These are phyloP conservation scores for Notolepis coatsorum DNA, from an alignment of 2,797 vertebrate species.

Conservation along the genomic window DNA sequence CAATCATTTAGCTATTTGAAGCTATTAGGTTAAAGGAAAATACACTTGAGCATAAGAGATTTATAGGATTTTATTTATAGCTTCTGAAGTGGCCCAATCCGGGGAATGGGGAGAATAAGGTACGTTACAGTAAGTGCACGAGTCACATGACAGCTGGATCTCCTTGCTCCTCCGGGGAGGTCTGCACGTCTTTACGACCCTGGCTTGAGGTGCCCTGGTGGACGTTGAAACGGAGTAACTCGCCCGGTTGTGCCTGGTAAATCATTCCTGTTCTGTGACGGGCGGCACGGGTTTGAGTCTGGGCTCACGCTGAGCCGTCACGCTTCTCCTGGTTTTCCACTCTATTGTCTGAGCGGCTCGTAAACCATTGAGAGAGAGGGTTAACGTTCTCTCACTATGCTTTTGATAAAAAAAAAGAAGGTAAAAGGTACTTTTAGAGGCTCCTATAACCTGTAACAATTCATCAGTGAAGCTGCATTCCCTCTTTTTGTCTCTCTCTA, in stretches of 20 bases:
- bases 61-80: background rate
- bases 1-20: conserved; percentile 2
- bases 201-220: background rate
- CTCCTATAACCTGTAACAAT: too few relatives aligned
- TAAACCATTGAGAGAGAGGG: background rate
- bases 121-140: background rate
- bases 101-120: background rate
- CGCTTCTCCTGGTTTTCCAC: background rate
- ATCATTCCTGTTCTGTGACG: background rate
- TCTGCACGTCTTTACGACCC: conserved; percentile 4
- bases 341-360: too few relatives aligned
- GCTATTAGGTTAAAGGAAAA: background rate
- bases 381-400: background rate
- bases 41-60: background rate
- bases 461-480: too few relatives aligned
- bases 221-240: too few relatives aligned
- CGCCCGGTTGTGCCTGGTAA: background rate
- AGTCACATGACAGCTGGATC: background rate
- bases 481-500: conserved; percentile 60
- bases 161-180: background rate
- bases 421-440: too few relatives aligned
- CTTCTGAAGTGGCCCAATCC: background rate
- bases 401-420: background rate
- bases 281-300: background rate
- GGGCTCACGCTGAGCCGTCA: background rate